Percentiles rank a stretch among this genome's conserved stretches.
Conservation (phyloP, 1,140 invertebrate genomes). For the Ceratoteleas bidentatus region DNA sequence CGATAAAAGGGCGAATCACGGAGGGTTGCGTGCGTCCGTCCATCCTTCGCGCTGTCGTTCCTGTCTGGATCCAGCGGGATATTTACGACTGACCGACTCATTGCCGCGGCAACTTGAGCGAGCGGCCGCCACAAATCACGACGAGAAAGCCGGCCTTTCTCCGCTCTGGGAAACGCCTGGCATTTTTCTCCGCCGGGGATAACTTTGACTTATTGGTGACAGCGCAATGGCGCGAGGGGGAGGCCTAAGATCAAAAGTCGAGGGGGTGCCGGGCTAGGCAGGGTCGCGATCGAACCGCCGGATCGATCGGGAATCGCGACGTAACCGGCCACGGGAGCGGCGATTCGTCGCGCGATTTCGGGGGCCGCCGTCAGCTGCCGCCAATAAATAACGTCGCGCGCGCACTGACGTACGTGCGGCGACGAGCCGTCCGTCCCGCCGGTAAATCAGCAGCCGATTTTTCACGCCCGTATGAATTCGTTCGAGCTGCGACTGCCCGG, state of each 20-base stretch:
- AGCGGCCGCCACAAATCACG: conserved; percentile 80
- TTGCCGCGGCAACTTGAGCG: conserved; percentile 80
- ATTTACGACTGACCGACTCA: conserved; percentile 82
- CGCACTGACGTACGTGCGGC: conserved; percentile 73
- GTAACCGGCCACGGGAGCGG: conserved; percentile 23
- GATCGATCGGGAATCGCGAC: background rate
- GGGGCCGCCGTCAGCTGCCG: conserved; percentile 72
- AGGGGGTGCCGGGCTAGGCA: conserved; percentile 19
- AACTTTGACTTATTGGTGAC: conserved; percentile 82
- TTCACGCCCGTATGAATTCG: conserved; percentile 69
- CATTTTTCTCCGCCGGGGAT: conserved; percentile 79
- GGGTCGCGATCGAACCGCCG: background rate
- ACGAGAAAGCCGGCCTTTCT: conserved; percentile 80
- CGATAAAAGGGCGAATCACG: conserved; percentile 59
- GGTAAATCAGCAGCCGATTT: conserved; percentile 73
- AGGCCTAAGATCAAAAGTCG: conserved; percentile 4
- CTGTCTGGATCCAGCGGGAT: conserved; percentile 71
- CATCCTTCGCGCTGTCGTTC: conserved; percentile 66
- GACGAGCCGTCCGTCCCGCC: conserved; percentile 70
- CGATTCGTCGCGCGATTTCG: conserved; percentile 30
- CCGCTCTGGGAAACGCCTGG: conserved; percentile 80
- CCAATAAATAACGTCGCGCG: conserved; percentile 73
- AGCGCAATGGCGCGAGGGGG: conserved; percentile 66
- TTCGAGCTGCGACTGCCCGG: conserved; percentile 55
- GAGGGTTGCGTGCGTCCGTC: conserved; percentile 65